Conservation (phyloP, 2,113 vertebrate genomes). For the Puffinus mauretanicus region DNA sequence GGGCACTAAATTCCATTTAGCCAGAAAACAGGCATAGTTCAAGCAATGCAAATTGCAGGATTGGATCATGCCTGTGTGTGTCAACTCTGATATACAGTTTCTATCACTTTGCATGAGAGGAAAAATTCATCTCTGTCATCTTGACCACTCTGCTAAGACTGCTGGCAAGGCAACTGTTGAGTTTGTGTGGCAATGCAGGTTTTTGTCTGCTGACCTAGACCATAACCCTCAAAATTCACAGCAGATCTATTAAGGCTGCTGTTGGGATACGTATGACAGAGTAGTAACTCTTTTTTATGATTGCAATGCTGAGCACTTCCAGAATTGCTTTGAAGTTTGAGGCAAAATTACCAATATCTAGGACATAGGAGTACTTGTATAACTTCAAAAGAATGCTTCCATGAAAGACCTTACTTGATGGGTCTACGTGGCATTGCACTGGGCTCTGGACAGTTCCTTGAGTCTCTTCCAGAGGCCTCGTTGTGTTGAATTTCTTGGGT, state of each 20-base stretch:
- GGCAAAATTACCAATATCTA: background rate
- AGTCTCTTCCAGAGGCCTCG: background rate
- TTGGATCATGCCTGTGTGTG: background rate
- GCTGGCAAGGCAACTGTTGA: background rate
- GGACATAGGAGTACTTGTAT: background rate
- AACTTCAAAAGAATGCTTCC: background rate
- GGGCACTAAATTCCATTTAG: background rate
- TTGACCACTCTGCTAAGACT: background rate
- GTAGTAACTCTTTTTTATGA: background rate
- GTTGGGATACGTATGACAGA: background rate
- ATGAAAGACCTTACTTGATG: background rate
- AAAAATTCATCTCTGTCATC: constrained; percentile 25
- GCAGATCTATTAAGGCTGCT: background rate
- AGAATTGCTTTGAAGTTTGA: background rate
- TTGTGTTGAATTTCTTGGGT: background rate
- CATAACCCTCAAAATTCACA: background rate
- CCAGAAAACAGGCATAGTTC: background rate
- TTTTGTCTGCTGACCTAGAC: background rate
- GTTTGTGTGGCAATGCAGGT: background rate
- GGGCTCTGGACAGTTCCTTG: background rate
- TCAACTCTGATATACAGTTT: constrained; percentile 27
- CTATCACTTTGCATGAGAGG: constrained; percentile 4
- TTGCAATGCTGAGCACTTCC: background rate
- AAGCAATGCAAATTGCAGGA: background rate
- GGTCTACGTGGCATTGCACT: rapidly evolving